Conservation (phyloP, 2,888 invertebrate genomes). For the Agapostemon virescens region DNA sequence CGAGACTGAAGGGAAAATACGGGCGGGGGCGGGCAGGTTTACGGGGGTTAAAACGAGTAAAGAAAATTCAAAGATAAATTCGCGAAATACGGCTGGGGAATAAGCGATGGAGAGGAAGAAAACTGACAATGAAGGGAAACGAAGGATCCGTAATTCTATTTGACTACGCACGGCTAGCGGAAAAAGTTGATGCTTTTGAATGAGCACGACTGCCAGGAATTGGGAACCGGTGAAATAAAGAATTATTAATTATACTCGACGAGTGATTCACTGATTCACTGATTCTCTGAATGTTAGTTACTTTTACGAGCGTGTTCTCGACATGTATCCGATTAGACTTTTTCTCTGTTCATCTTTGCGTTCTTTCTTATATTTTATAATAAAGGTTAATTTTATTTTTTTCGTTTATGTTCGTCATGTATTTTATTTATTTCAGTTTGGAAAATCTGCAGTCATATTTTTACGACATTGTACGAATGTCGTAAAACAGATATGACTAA, state of each 20-base stretch:
- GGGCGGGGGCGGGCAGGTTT: constrained; percentile 2
- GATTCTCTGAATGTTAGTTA: neutral
- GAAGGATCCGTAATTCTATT: constrained; percentile 4
- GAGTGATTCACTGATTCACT: neutral
- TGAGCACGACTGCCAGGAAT: neutral
- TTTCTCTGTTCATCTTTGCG: neutral
- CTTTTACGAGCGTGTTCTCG: neutral
- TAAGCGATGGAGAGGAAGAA: neutral
- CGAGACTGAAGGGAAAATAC: neutral
- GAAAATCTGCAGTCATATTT: neutral
- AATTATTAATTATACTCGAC: neutral
- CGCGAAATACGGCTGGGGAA: neutral
- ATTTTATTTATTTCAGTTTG: no score
- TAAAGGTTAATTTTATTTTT: no score
- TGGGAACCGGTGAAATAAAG: neutral
- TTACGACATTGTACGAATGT: neutral
- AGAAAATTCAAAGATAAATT: constrained; percentile 16
- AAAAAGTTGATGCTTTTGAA: neutral
- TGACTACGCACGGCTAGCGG: neutral
- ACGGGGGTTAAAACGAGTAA: constrained; percentile 14
- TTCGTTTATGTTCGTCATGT: no score
- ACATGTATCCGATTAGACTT: neutral
- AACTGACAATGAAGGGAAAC: neutral
- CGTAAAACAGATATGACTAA: no score
- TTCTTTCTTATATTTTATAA: neutral